Conservation (phyloP, 1,140 invertebrate genomes). For the Drosophila lacteicornis region DNA sequence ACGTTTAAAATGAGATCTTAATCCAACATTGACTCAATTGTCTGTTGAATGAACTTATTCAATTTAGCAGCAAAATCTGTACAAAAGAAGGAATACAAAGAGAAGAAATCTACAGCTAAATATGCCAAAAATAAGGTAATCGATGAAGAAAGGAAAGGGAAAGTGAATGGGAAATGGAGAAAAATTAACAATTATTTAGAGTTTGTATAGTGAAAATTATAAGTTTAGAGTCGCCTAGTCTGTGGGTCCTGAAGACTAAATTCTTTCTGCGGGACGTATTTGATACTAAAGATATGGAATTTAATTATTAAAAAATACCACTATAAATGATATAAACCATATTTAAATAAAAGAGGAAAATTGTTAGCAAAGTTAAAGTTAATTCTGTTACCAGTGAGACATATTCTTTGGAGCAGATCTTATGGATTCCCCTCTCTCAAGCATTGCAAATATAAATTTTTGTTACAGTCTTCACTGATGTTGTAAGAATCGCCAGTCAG, state of each 20-base stretch:
- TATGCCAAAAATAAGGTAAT: slow-evolving; percentile 76
- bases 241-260: slow-evolving; percentile 50
- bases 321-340: slow-evolving; percentile 47
- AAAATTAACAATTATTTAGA: slow-evolving; percentile 80
- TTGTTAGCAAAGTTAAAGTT: slow-evolving; percentile 81
- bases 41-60: slow-evolving; percentile 58
- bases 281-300: slow-evolving; percentile 77
- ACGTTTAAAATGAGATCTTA: slow-evolving; percentile 27
- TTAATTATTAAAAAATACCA: slow-evolving; percentile 69
- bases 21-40: slow-evolving; percentile 56
- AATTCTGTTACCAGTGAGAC: slow-evolving; percentile 82
- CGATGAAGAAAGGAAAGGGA: slow-evolving; percentile 13
- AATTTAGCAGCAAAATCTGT: slow-evolving; percentile 69
- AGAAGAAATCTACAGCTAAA: slow-evolving; percentile 78
- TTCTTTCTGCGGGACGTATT: slow-evolving; percentile 58
- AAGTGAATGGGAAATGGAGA: slow-evolving; percentile 18
- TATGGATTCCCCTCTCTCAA: slow-evolving; percentile 51
- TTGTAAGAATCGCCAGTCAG: slow-evolving; percentile 31
- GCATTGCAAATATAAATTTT: slow-evolving; percentile 25
- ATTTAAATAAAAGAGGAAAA: slow-evolving; percentile 53
- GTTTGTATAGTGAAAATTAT: slow-evolving; percentile 72
- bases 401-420: slow-evolving; percentile 64
- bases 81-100: slow-evolving; percentile 50
- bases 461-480: slow-evolving; percentile 26
- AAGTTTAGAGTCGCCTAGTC: slow-evolving; percentile 70